A percentile compares a stretch with the other conserved stretches of the same genome.
Conservation (phyloP, 2,888 invertebrate species). For the Eudasyphora cyanicolor region DNA sequence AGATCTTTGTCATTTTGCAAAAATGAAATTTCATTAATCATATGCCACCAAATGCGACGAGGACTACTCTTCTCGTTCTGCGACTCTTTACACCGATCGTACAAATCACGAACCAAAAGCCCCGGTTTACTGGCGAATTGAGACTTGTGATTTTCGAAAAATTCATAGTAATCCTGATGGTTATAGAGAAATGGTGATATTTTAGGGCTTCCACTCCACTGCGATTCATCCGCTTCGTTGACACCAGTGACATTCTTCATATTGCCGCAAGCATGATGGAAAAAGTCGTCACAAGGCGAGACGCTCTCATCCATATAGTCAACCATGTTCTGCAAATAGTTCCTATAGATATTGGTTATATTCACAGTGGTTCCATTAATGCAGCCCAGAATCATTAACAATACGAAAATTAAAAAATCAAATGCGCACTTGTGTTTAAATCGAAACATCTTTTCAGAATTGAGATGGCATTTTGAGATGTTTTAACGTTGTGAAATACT, state of each 20-base stretch:
- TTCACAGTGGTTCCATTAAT: slow-evolving; percentile 31
- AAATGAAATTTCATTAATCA: slow-evolving; percentile 72
- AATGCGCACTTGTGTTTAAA: not conserved
- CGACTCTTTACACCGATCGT: slow-evolving; percentile 69
- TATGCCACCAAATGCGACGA: slow-evolving; percentile 65
- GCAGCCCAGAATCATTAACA: slow-evolving; percentile 17
- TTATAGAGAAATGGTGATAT: slow-evolving; percentile 75
- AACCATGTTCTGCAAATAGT: slow-evolving; percentile 71
- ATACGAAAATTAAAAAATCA: slow-evolving; percentile 35
- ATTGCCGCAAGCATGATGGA: slow-evolving; percentile 75
- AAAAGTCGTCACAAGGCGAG: slow-evolving; percentile 74
- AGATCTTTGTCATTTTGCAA: slow-evolving; percentile 65
- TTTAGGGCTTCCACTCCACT: slow-evolving; percentile 50
- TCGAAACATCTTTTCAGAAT: slow-evolving; percentile 32
- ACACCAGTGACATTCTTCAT: not conserved
- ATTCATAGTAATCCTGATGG: slow-evolving; percentile 73
- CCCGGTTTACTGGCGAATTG: slow-evolving; percentile 72
- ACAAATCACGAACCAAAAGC: slow-evolving; percentile 70
- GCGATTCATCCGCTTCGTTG: not conserved
- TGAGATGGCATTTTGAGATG: slow-evolving; percentile 20
- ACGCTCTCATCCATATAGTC: slow-evolving; percentile 68
- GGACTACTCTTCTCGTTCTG: not conserved
- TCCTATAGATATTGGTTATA: slow-evolving; percentile 71
- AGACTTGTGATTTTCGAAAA: slow-evolving; percentile 70
- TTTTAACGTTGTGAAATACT: slow-evolving; percentile 41